A percentile compares a stretch with the other conserved stretches of the same genome.
Conservation (phyloP, 2,888 invertebrate genomes). For the Nephrotoma appendiculata region DNA sequence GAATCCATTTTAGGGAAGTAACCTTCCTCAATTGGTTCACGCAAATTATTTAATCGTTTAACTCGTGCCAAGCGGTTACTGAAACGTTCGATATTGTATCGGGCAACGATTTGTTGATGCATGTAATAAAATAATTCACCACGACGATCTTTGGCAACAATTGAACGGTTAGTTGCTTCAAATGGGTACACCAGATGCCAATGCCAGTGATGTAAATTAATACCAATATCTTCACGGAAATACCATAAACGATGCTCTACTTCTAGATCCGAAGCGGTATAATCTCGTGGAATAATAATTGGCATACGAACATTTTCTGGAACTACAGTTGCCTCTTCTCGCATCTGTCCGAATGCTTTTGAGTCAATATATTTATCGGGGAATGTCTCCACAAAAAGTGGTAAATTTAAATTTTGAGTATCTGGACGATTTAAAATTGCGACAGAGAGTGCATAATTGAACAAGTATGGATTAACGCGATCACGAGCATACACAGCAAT, state of each 20-base stretch:
- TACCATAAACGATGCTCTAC: constrained; percentile 73
- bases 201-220: constrained; percentile 41
- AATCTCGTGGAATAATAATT: constrained; percentile 46
- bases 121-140: constrained; percentile 69
- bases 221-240: constrained; percentile 38
- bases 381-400: constrained; percentile 48
- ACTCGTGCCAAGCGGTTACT: constrained; percentile 54
- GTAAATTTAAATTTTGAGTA: constrained; percentile 41
- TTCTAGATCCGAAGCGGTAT: constrained; percentile 58
- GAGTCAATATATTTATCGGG: constrained; percentile 51
- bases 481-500: constrained; percentile 54
- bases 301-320: constrained; percentile 48
- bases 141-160: constrained; percentile 55
- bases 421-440: constrained; percentile 53
- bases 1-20: constrained; percentile 78
- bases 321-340: constrained; percentile 42
- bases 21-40: constrained; percentile 55
- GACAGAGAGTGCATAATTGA: constrained; percentile 64
- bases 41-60: constrained; percentile 46
- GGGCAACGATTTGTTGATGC: constrained; percentile 32
- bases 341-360: constrained; percentile 39
- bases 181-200: constrained; percentile 59
- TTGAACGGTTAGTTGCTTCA: constrained; percentile 41
- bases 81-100: constrained; percentile 63
- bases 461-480: constrained; percentile 63